Evolutionary conservation across 1,140 invertebrate species (phyloP).

Genomic region (Zaprionus ghesquierei): DNA sequence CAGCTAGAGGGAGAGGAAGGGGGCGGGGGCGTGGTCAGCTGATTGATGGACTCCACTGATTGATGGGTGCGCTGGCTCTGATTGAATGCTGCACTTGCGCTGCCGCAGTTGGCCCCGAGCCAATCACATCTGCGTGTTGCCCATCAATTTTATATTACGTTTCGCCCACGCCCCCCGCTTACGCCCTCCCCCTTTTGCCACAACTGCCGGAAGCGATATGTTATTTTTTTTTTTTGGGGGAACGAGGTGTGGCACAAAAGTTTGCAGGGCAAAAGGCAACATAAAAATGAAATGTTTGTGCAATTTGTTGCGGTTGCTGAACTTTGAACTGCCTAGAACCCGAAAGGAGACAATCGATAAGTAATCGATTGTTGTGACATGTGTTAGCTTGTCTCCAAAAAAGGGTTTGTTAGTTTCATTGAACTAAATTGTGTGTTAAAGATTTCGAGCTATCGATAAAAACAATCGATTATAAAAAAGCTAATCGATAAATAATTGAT

Average conservation of each 20-base stretch:
- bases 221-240: not conserved
- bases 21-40: slow-evolving; percentile 18
- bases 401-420: no score
- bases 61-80: slow-evolving; percentile 38
- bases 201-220: not conserved
- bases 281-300: not conserved
- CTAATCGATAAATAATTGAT: no score
- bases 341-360: not conserved
- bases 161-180: not conserved
- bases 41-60: slow-evolving; percentile 52
- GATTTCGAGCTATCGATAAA: no score
- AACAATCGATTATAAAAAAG: no score
- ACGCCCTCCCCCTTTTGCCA: no score
- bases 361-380: not conserved
- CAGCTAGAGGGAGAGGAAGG: not conserved
- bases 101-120: not conserved
- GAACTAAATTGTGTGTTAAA: no score
- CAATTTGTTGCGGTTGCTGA: not conserved
- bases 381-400: no score
- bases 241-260: not conserved
- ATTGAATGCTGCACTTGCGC: slow-evolving; percentile 22
- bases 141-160: slow-evolving; percentile 5
- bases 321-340: not conserved
- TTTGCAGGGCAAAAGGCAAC: not conserved
- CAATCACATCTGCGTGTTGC: not conserved